These are phyloP conservation scores for Ophion slaviceki DNA, from an alignment of 2,888 invertebrate species.

Conservation along the genomic window DNA sequence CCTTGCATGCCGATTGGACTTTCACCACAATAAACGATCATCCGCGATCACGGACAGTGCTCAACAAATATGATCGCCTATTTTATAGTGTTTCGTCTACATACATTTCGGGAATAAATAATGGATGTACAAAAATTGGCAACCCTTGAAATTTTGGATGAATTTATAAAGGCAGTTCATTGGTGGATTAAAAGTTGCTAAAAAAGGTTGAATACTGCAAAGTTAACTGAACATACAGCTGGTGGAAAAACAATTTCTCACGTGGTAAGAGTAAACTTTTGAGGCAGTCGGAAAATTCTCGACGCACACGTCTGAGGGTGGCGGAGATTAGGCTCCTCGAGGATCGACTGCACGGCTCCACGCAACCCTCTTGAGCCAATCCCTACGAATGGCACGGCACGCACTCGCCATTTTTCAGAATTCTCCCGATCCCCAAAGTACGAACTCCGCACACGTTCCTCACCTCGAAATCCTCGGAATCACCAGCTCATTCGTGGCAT, in stretches of 20 bases:
- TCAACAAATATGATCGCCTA: too few relatives aligned
- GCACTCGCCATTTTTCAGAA: constrained; percentile 53
- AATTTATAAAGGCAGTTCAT: too few relatives aligned
- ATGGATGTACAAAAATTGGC: too few relatives aligned
- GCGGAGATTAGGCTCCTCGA: constrained; percentile 16
- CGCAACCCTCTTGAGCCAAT: constrained; percentile 5
- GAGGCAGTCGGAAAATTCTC: background rate
- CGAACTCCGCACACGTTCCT: constrained; percentile 28
- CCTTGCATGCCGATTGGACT: background rate
- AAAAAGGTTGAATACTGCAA: background rate
- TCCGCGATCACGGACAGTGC: background rate
- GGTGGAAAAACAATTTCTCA: background rate
- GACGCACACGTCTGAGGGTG: background rate
- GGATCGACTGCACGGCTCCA: constrained; percentile 29
- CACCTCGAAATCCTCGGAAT: constrained; percentile 43
- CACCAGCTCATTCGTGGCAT: constrained; percentile 3
- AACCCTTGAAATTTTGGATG: too few relatives aligned
- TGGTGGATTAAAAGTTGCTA: background rate
- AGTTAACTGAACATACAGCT: background rate
- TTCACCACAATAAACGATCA: background rate
- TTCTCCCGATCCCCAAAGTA: constrained; percentile 32
- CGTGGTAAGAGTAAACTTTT: too few relatives aligned
- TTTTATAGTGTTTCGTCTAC: too few relatives aligned
- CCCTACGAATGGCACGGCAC: constrained; percentile 23
- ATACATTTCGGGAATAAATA: too few relatives aligned